Conservation (phyloP, 2,797 vertebrate genomes). For the Simalia tracyae region DNA sequence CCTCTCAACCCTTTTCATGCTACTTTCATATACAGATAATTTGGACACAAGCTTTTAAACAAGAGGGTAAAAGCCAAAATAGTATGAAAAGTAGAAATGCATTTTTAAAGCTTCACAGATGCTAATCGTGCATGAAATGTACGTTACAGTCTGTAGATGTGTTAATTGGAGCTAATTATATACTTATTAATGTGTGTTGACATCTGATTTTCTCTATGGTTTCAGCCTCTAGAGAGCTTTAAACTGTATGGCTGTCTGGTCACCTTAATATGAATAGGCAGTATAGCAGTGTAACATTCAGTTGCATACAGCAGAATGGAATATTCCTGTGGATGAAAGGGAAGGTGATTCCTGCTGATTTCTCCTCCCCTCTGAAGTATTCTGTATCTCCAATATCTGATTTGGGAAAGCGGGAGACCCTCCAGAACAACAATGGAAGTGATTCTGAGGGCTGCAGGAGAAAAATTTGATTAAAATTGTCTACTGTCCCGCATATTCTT, state of each 20-base stretch:
- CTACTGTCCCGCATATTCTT: not conserved
- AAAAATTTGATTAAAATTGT: not conserved
- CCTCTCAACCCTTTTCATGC: not conserved
- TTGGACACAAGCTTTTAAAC: not conserved
- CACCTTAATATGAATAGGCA: constrained; percentile 1
- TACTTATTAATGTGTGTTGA: constrained; percentile 7
- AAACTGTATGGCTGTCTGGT: not conserved
- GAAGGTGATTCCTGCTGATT: not conserved
- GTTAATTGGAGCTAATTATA: constrained; percentile 15
- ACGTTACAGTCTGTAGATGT: not conserved
- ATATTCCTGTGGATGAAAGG: not conserved
- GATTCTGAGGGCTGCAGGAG: not conserved
- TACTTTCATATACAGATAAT: not conserved
- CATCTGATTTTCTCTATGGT: not conserved
- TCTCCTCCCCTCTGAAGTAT: not conserved
- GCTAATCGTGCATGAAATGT: not conserved
- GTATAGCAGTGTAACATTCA: not conserved
- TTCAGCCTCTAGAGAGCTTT: constrained; percentile 2
- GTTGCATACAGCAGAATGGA: not conserved
- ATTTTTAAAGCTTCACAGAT: not conserved
- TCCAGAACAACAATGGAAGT: not conserved
- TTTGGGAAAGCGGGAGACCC: not conserved
- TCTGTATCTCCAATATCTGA: not conserved
- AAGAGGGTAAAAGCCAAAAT: constrained; percentile 1
- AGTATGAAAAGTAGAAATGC: constrained; percentile 1